A percentile compares a stretch with the other conserved stretches of the same genome.
Conservation (phyloP, 2,113 vertebrate species). For the Vireo altiloquus region DNA sequence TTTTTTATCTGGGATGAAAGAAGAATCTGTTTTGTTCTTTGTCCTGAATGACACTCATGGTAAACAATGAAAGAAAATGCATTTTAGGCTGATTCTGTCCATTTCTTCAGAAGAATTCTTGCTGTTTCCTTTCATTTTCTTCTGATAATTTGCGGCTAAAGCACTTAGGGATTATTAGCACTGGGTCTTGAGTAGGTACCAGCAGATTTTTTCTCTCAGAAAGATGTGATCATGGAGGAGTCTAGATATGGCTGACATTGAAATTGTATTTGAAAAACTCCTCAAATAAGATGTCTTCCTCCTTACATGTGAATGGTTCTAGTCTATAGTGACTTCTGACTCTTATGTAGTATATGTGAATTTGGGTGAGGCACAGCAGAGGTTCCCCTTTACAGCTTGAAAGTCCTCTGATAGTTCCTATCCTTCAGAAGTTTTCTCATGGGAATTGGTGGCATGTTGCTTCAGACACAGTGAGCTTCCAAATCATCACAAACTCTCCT, state of each 20-base stretch:
- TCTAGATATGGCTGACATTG: background rate
- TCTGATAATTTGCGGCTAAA: background rate
- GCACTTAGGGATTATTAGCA: background rate
- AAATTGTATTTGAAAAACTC: background rate
- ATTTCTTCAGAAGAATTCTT: background rate
- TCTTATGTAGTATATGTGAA: background rate
- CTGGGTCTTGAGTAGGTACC: background rate
- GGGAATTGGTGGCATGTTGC: background rate
- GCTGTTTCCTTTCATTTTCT: background rate
- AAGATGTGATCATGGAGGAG: background rate
- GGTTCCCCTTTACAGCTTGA: background rate
- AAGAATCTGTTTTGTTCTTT: background rate
- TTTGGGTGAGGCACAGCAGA: background rate
- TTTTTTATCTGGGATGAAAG: background rate
- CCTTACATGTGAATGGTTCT: background rate
- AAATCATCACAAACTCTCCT: background rate
- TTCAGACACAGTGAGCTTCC: background rate
- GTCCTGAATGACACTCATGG: background rate
- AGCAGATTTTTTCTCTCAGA: background rate
- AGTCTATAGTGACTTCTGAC: background rate
- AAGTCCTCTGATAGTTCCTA: background rate
- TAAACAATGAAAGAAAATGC: background rate
- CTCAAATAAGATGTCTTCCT: background rate
- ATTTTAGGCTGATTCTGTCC: background rate
- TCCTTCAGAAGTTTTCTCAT: background rate